Percentiles rank a stretch among this genome's conserved stretches.
Conservation (phyloP, 2,113 vertebrate species). For the Choloepus hoffmanni region DNA sequence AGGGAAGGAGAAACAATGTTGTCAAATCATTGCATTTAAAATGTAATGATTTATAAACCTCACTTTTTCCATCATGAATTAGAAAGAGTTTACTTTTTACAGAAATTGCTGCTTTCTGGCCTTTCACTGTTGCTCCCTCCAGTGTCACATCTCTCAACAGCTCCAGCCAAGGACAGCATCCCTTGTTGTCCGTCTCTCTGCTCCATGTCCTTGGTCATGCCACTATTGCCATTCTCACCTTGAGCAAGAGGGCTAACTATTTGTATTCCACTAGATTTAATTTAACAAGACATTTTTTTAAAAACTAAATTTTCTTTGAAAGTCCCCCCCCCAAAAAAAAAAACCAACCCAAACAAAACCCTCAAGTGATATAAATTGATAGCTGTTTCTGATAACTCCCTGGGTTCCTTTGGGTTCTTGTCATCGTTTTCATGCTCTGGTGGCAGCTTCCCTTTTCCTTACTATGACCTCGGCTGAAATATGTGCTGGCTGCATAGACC, state of each 20-base stretch:
- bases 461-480: not conserved
- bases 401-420: not conserved
- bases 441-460: not conserved
- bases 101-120: not conserved
- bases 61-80: not conserved
- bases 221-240: not conserved
- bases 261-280: not conserved
- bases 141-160: not conserved
- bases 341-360: not conserved
- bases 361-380: not conserved
- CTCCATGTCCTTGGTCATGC: not conserved
- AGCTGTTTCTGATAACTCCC: too few relatives aligned
- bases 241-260: not conserved
- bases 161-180: rapidly evolving
- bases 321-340: not conserved
- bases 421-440: rapidly evolving
- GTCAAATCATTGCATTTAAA: not conserved
- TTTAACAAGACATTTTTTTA: not conserved
- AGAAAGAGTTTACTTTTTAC: not conserved
- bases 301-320: not conserved
- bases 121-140: not conserved
- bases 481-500: not conserved
- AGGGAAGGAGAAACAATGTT: not conserved
- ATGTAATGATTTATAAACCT: not conserved
- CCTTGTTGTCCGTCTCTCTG: rapidly evolving